Evolutionary conservation across 2,113 vertebrate species (phyloP).

Genomic region (Mesoclemmys tuberculata): DNA sequence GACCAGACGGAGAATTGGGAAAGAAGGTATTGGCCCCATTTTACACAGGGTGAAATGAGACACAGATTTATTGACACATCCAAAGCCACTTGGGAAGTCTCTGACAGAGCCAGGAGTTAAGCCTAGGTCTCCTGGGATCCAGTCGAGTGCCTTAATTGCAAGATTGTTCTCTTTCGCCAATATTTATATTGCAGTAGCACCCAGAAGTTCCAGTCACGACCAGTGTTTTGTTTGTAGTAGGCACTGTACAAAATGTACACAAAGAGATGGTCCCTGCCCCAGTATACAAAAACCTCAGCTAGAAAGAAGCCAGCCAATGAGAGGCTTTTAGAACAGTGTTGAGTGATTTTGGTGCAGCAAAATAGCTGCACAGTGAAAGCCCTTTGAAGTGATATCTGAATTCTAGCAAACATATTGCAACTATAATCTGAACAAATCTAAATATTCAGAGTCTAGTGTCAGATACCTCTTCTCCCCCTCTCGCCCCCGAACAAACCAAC

Average conservation of each 20-base stretch:
- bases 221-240: neutral
- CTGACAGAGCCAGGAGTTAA: neutral
- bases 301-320: neutral
- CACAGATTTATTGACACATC: neutral
- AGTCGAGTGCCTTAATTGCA: neutral
- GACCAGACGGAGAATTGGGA: neutral
- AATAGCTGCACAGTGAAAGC: neutral
- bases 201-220: neutral
- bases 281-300: fast-evolving
- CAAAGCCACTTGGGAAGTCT: neutral
- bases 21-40: neutral
- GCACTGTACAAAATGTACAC: neutral
- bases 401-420: neutral
- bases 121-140: neutral
- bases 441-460: neutral
- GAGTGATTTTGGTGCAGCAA: neutral
- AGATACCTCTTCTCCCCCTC: neutral
- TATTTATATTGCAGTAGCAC: neutral
- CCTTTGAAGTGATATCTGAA: fast-evolving
- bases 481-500: neutral
- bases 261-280: neutral
- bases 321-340: neutral
- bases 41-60: neutral
- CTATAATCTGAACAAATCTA: neutral
- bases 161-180: neutral